Conservation (phyloP, 2,888 invertebrate genomes). For the Lymantria dispar region DNA sequence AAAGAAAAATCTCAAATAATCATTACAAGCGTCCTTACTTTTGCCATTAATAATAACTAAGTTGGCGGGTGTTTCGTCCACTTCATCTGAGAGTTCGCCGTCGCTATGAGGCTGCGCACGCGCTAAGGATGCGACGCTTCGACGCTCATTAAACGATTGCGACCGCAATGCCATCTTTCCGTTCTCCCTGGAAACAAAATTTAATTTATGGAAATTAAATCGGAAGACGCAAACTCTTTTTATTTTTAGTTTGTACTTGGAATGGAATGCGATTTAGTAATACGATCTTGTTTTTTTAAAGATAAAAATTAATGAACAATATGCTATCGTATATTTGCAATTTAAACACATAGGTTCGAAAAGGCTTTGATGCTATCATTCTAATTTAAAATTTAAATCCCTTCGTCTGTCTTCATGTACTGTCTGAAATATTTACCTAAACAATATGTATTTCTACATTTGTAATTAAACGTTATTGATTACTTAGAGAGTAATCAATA, state of each 20-base stretch:
- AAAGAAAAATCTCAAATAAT: not conserved
- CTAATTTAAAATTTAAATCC: too few relatives aligned
- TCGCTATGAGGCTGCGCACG: slow-evolving; percentile 77
- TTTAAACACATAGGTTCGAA: too few relatives aligned
- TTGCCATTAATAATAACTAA: slow-evolving; percentile 52
- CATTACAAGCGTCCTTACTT: slow-evolving; percentile 44
- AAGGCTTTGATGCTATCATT: too few relatives aligned
- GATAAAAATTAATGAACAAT: too few relatives aligned
- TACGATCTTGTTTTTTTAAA: too few relatives aligned
- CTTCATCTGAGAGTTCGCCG: slow-evolving; percentile 71
- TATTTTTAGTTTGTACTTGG: slow-evolving; percentile 9
- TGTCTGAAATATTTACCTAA: too few relatives aligned
- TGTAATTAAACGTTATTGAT: too few relatives aligned
- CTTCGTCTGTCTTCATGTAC: too few relatives aligned
- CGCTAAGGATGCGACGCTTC: slow-evolving; percentile 54
- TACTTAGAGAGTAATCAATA: too few relatives aligned
- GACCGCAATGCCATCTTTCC: slow-evolving; percentile 78
- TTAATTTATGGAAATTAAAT: slow-evolving; percentile 34
- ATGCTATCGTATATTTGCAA: too few relatives aligned
- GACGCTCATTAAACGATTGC: slow-evolving; percentile 77
- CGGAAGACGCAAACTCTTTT: slow-evolving; percentile 32
- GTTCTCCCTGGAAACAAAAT: slow-evolving; percentile 64
- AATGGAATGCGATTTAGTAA: slow-evolving; percentile 24
- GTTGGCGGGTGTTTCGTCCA: slow-evolving; percentile 61
- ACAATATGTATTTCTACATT: too few relatives aligned